A percentile compares a stretch with the other conserved stretches of the same genome.
Conservation (phyloP, 2,888 invertebrate genomes). For the Acronicta leporina region DNA sequence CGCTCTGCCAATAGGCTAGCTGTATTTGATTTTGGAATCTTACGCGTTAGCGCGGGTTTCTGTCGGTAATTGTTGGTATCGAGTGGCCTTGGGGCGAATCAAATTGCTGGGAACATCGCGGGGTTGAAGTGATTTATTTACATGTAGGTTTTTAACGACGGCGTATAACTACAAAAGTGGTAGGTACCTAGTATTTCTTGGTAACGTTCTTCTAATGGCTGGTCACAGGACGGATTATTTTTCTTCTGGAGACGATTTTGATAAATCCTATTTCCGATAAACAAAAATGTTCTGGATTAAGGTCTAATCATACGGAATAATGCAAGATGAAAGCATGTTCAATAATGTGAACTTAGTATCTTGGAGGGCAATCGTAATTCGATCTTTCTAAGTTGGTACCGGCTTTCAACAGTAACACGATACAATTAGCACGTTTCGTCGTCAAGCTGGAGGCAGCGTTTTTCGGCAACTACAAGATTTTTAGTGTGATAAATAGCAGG, state of each 20-base stretch:
- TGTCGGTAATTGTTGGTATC: conserved; percentile 62
- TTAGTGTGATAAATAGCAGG: not conserved
- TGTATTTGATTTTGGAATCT: conserved; percentile 77
- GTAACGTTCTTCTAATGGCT: not conserved
- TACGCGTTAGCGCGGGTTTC: conserved; percentile 67
- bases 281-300: too few species aligned
- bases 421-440: not conserved
- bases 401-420: too few species aligned
- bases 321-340: too few species aligned
- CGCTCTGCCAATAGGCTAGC: conserved; percentile 70
- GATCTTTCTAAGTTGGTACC: too few species aligned
- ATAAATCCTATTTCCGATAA: too few species aligned
- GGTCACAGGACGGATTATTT: too few species aligned
- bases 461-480: conserved; percentile 1
- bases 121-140: conserved; percentile 34
- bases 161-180: not conserved
- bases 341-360: too few species aligned
- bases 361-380: too few species aligned
- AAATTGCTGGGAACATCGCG: conserved; percentile 43
- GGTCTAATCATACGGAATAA: too few species aligned
- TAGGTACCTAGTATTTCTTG: not conserved
- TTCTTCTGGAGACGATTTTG: too few species aligned
- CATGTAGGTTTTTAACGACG: conserved; percentile 9
- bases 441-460: not conserved
- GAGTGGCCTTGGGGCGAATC: conserved; percentile 65